These are phyloP conservation scores for Beris chalybata DNA, from an alignment of 2,888 invertebrate species.

Conservation along the genomic window DNA sequence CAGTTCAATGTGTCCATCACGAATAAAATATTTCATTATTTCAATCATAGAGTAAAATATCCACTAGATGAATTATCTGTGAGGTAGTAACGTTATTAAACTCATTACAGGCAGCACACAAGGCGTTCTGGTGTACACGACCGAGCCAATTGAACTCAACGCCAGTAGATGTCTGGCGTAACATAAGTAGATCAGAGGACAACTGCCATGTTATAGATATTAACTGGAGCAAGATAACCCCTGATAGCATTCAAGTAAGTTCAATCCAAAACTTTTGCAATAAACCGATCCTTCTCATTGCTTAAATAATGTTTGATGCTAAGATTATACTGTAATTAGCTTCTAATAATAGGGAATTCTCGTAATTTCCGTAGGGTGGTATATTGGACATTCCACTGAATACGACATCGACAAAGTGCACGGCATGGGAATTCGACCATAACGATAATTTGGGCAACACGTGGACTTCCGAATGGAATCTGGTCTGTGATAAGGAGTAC, in stretches of 20 bases:
- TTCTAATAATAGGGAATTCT: background rate
- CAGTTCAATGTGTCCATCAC: no score
- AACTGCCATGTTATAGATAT: slow-evolving; percentile 63
- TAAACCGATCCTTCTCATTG: no score
- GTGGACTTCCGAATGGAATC: slow-evolving; percentile 74
- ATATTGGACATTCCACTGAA: slow-evolving; percentile 51
- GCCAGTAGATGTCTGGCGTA: slow-evolving; percentile 64
- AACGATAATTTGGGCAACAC: slow-evolving; percentile 62
- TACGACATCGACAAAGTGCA: slow-evolving; percentile 59
- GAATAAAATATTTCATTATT: no score
- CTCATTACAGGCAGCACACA: slow-evolving; percentile 61
- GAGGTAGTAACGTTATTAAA: background rate
- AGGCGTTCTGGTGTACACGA: slow-evolving; percentile 70
- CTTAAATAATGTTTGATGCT: no score
- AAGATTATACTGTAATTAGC: no score
- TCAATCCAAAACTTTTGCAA: no score
- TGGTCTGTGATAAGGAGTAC: slow-evolving; percentile 73
- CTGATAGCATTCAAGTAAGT: slow-evolving; percentile 50
- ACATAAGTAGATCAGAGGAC: slow-evolving; percentile 66
- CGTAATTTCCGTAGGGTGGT: background rate
- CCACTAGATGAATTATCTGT: no score
- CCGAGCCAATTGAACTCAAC: slow-evolving; percentile 62
- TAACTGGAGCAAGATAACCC: slow-evolving; percentile 51
- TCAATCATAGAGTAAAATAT: no score
- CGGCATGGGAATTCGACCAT: slow-evolving; percentile 65